Conservation (phyloP, 2,113 vertebrate species). For the Pycnonotus jocosus region DNA sequence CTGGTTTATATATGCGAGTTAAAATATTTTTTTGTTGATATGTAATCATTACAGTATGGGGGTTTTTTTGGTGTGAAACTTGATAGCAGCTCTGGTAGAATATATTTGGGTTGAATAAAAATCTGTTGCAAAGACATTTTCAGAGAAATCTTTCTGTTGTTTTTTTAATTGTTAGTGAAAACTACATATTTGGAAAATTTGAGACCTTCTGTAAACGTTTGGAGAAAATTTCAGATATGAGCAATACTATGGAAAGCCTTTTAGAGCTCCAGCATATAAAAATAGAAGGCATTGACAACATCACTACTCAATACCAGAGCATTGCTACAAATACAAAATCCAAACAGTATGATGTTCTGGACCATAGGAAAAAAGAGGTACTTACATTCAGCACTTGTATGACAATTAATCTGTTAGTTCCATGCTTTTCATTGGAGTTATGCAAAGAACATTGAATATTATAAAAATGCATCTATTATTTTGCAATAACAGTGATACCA, state of each 20-base stretch:
- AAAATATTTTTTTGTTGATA: neutral
- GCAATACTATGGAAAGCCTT: constrained; percentile 73
- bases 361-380: constrained; percentile 79
- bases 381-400: neutral
- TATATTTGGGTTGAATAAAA: neutral
- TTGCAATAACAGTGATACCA: neutral
- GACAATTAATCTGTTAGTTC: neutral
- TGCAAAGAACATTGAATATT: neutral
- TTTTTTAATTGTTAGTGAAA: constrained; percentile 71
- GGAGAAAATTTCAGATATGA: constrained; percentile 79
- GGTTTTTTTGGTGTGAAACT: neutral
- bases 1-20: neutral
- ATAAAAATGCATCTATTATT: neutral
- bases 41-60: neutral
- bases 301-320: constrained; percentile 67
- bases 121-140: neutral
- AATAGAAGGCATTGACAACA: constrained; percentile 80
- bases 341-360: constrained; percentile 79
- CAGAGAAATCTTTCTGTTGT: neutral
- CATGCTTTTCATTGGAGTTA: neutral
- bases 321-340: constrained; percentile 71
- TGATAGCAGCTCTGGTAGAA: neutral
- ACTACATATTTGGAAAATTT: constrained; percentile 85
- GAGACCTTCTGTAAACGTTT: constrained; percentile 80
- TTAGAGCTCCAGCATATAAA: constrained; percentile 70